Evolutionary conservation across 1,140 invertebrate species (phyloP), one percentile per base, ranked within the genome.

Genomic region (Anastrepha obliqua): DNA sequence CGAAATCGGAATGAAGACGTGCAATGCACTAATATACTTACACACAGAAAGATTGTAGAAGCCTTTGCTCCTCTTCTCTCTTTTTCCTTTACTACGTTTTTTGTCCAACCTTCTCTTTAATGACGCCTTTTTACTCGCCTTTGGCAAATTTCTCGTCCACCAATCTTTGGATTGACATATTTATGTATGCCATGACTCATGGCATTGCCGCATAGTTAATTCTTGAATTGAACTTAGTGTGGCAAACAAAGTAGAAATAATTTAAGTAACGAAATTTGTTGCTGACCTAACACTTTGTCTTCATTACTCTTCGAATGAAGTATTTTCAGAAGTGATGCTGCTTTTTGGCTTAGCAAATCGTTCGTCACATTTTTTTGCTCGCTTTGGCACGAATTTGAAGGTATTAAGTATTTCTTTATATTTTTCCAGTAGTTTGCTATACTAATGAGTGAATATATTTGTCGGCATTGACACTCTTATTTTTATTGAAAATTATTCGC

Each of bases 81-180:
- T 47, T 0, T 8, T 74, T 29, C 20, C 44, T 70, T 15, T 3
- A 15, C 6, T 11, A 29, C 39, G 39, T 29, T n/a, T 44, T 74
- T 13, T 47, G 2, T 0, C 15, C 4, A 11, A 67, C 3, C 0
- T 7, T 13, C 2, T 74, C 3, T 74, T 47, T 74, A 11, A 15
- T 47, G 8, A 13, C 67, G 6, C 6, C 15, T 15, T 47, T 39
- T 47, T 39, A 11, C 15, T 29, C 15, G 17, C 60, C 42, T 42
- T 11, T 8, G 47, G 74, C 74, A n/a, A 81, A n/a, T 20, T 55
- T 51, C 70, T 62, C 15, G 1, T 17, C 44, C 74, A 55, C n/a
- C 6, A 81, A 81, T 51, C 44, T 17, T 81, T 81, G 44, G n/a
- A 20, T 51, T 81, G 47, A 58, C 11, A 29, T 81, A 81, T 81